These are phyloP conservation scores for Trissolcus basalis DNA, from an alignment of 1,140 invertebrate genomes.

Conservation along the genomic window DNA sequence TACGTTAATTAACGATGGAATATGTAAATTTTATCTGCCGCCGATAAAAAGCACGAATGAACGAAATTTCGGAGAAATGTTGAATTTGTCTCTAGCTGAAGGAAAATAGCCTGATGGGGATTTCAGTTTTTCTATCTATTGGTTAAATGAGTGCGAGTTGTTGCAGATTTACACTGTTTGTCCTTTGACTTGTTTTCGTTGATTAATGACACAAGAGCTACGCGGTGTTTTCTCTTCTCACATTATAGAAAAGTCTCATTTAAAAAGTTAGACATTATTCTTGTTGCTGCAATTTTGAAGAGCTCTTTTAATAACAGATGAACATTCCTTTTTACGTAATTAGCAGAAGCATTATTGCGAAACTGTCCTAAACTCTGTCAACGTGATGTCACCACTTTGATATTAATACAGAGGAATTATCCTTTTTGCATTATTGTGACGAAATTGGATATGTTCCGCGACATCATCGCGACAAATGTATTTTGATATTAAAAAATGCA, in stretches of 20 bases:
- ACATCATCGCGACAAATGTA: too few species aligned
- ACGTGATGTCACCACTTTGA: background rate
- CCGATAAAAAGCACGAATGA: too few species aligned
- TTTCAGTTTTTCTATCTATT: background rate
- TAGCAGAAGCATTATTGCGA: background rate
- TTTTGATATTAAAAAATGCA: too few species aligned
- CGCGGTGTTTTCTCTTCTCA: background rate
- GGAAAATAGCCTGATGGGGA: too few species aligned
- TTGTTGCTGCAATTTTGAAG: background rate
- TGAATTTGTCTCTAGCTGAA: too few species aligned
- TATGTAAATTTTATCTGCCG: too few species aligned
- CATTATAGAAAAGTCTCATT: background rate
- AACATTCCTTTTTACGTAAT: background rate
- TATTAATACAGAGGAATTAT: too few species aligned
- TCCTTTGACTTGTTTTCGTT: background rate
- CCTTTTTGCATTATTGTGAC: too few species aligned
- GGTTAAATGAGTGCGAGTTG: background rate
- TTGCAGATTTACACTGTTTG: background rate
- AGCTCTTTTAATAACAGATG: background rate
- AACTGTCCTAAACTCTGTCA: background rate
- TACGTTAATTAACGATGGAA: conserved; percentile 5
- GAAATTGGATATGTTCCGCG: too few species aligned
- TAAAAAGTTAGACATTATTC: background rate
- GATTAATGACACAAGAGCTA: background rate
- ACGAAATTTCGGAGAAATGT: too few species aligned